Base-by-base conservation (phyloP, 2,113 vertebrate species). In the Cygnus atratus region DNA sequence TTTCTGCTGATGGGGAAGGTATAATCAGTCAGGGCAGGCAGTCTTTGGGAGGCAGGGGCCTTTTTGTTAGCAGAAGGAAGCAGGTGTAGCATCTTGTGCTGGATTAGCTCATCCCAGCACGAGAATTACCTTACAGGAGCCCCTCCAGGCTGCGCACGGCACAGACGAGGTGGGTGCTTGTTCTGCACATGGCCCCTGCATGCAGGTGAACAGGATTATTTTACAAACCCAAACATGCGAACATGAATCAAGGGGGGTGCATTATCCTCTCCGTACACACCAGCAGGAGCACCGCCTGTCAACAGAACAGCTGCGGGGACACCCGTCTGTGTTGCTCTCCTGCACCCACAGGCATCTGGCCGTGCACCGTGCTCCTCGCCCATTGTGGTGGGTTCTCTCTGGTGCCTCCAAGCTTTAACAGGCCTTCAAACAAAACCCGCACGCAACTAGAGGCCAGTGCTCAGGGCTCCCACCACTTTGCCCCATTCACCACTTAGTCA, bases 21-120 rank as follows among this genome's bases (percentile, higher is more conserved):
- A 97, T 96, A 99, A 98, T 98, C 98, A 98, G 98, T 98, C 97
- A 98, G 97, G 96, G 96, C 91, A 98, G 95, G 97, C 93, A 95
- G 97, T 94, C 91, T 96, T 95, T 83, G 66, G 95, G 95, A 97
- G 97, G 98, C 97, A 96, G 96, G 97, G 96, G 76, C 92, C 58
- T 79, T 97, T 98, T 98, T 98, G 97, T 98, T 98, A 98, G 95
- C 96, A 92, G 97, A 97, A 98, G 90, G 61, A 98, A 97, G 97
- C 93, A 98, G 95, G 95, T 97, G 96, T 97, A 97, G 66, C 90
- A 84, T 94, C 95, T 96, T 89, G 86, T 57, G 84, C 87, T 96
- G 91, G 95, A 97, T 98, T 96, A 97, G 96, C 84, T 97, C 96
- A 97, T 97, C 96, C 96, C 97, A 97, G 97, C 94, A 90, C 94